Base-by-base conservation (phyloP, 2,113 vertebrate species). In the Passer montanus region DNA sequence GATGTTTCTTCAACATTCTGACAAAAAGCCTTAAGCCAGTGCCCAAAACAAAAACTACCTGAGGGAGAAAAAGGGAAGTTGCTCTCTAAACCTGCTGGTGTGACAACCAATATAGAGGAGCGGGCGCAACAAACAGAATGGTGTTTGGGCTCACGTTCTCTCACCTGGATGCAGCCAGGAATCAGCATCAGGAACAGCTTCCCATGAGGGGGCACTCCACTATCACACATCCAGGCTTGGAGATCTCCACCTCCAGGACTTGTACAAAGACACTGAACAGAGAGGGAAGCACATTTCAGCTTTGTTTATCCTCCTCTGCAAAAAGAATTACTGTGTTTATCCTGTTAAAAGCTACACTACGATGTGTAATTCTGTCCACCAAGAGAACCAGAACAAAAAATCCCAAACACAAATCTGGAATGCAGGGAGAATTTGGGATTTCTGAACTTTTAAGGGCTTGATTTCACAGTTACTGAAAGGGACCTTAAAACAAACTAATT, bases 181-280 rank as follows among this genome's bases (percentile, higher is more conserved):
- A 35, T 22, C 10, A 26, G 27, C 4, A 0, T 7, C 53, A 44
- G 76, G 60, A 89, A 15, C 31, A 77, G 59, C 72, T 88, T 86
- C 63, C 96, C 95, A 70, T 81, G 35, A 94, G 90, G 14, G 88
- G 94, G 88, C 85, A 96, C 88, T 58, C 21, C 2, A 6, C 68
- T 7, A 82, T 64, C 69, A 73, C 27, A 27, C 6, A 85, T 15
- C 28, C 46, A 76, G 35, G 5, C 44, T 46, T 6, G 5, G 27
- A 50, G 53, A 30, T 4, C 44, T 56, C 44, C 30, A 26, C 76
- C 60, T 70, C 58, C n/a, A 75, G 58, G 62, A 41, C 31, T 31
- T 13, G 0, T 2, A n/a, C 18, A 31, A 33, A 50, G 58, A 39
- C 62, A 63, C 30, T 9, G 10, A 28, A 19, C 0, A 7, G 10